A percentile compares a stretch with the other conserved stretches of the same genome.
Evolutionary conservation across 2,797 vertebrate species (phyloP).

Genomic region (Oryzias sinensis): DNA sequence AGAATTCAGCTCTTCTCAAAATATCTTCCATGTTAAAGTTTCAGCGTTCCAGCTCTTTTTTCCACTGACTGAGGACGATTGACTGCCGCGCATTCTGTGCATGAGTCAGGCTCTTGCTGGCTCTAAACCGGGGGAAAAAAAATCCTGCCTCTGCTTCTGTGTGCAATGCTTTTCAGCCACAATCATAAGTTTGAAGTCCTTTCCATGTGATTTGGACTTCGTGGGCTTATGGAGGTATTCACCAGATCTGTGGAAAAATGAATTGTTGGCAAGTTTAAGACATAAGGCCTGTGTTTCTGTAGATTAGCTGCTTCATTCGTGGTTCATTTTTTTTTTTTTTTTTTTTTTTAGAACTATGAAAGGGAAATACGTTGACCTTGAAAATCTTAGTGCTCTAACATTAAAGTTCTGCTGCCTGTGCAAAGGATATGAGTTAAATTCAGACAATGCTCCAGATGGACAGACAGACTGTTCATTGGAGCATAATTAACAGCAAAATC

Average conservation of each 20-base stretch:
- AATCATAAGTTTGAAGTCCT: neutral
- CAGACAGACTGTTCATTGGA: conserved; percentile 63
- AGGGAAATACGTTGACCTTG: too few relatives aligned
- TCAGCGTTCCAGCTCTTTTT: conserved; percentile 12
- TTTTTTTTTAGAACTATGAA: too few relatives aligned
- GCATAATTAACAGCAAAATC: conserved; percentile 33
- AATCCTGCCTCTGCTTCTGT: neutral
- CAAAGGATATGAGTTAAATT: conserved; percentile 30
- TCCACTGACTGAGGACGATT: conserved; percentile 2
- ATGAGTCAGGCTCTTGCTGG: conserved; percentile 23
- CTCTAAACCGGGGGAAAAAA: conserved; percentile 12
- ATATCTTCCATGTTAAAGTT: conserved; percentile 32
- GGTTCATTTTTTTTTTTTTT: too few relatives aligned
- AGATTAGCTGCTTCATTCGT: too few relatives aligned
- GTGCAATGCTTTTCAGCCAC: conserved; percentile 6
- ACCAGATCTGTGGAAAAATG: too few relatives aligned
- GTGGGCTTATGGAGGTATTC: too few relatives aligned
- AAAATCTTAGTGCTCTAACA: conserved; percentile 1
- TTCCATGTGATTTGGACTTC: too few relatives aligned
- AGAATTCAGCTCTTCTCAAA: conserved; percentile 33
- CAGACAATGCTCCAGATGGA: conserved; percentile 59
- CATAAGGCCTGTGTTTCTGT: too few relatives aligned
- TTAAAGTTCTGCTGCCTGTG: conserved; percentile 6
- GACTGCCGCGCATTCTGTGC: conserved; percentile 24
- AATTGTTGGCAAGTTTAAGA: too few relatives aligned